phyloP scores from a whole-genome alignment of 2,113 vertebrate species.

The Trochalopteron elliotii region DNA sequence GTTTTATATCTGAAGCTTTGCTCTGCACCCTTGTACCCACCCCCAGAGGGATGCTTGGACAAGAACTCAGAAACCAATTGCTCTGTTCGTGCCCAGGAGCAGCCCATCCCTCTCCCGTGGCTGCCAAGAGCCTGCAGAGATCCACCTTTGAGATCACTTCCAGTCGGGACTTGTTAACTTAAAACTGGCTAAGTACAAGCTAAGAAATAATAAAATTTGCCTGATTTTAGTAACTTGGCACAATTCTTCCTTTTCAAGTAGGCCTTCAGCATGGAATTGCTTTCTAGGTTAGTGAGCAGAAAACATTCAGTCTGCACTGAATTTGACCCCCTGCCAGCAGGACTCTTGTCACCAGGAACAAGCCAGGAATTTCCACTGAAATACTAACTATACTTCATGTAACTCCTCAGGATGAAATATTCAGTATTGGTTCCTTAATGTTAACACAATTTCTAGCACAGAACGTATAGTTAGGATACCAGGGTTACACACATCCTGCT shows the following conservation, averaged over 20 bases:
- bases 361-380: neutral
- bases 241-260: neutral
- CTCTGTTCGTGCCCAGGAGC: neutral
- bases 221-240: neutral
- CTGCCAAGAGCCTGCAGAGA: neutral
- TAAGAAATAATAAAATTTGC: neutral
- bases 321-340: neutral
- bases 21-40: neutral
- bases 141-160: neutral
- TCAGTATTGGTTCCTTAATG: neutral
- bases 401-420: neutral
- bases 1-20: neutral
- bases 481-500: neutral
- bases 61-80: neutral
- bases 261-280: neutral
- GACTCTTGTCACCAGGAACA: neutral
- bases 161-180: accelerated
- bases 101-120: neutral
- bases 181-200: neutral
- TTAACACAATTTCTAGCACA: neutral
- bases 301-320: neutral
- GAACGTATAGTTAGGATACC: neutral
- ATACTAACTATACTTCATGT: neutral
- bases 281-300: neutral
- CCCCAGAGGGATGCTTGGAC: neutral